Evolutionary conservation across 2,797 vertebrate species (phyloP).

Genomic region (Myotis daubentonii): DNA sequence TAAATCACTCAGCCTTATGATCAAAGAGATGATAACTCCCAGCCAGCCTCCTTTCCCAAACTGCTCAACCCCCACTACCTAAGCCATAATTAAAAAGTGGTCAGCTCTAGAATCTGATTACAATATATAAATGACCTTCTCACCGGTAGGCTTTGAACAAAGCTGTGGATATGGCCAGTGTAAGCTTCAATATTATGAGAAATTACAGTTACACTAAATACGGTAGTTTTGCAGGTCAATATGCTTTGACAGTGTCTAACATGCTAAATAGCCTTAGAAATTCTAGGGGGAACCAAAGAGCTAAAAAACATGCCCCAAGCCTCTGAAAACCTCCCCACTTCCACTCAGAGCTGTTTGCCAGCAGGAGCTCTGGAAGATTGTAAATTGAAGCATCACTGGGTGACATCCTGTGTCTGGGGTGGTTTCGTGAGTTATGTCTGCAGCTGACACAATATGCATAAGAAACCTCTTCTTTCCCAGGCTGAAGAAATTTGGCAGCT

Average conservation of each 20-base stretch:
- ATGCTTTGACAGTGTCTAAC: conserved; percentile 34
- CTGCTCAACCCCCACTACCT: conserved; percentile 62
- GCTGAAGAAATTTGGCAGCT: conserved; percentile 72
- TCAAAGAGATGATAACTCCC: conserved; percentile 84
- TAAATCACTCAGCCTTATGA: conserved; percentile 81
- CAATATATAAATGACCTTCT: conserved; percentile 61
- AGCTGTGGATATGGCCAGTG: conserved; percentile 66
- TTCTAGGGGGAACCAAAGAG: not conserved
- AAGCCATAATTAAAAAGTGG: conserved; percentile 78
- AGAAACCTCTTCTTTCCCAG: conserved; percentile 71
- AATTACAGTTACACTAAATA: conserved; percentile 74
- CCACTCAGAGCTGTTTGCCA: conserved; percentile 51
- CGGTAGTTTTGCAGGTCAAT: not conserved
- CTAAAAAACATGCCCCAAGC: not conserved
- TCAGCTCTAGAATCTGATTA: conserved; percentile 82
- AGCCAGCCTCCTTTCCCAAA: conserved; percentile 77
- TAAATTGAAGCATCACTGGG: conserved; percentile 70
- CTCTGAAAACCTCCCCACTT: conserved; percentile 46
- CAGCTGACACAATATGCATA: conserved; percentile 70
- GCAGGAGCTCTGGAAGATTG: conserved; percentile 24
- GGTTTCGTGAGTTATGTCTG: conserved; percentile 79
- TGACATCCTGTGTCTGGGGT: conserved; percentile 70
- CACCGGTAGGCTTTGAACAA: conserved; percentile 61
- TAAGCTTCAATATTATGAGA: conserved; percentile 74
- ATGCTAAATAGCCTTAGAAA: conserved; percentile 77